phyloP scores from a whole-genome alignment of 2,113 vertebrate genomes.

The Jacana jacana region DNA sequence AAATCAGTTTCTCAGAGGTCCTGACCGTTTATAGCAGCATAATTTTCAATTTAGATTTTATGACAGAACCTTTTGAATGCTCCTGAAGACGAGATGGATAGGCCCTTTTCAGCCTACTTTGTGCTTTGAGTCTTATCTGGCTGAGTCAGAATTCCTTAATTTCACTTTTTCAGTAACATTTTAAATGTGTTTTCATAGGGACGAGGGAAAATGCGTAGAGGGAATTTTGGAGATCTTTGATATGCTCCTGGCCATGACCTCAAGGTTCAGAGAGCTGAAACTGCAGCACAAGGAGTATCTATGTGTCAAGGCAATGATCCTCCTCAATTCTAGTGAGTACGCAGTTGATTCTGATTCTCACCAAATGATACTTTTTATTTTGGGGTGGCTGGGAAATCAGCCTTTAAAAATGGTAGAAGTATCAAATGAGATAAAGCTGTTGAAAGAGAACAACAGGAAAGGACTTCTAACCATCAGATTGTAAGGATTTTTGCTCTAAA shows the following conservation, averaged over 20 bases:
- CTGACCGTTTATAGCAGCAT: neutral
- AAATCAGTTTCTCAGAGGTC: neutral
- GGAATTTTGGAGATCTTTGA: conserved; percentile 98
- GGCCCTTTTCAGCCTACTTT: neutral
- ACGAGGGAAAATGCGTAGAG: conserved; percentile 95
- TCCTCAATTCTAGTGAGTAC: conserved; percentile 97
- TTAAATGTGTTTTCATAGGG: conserved; percentile 78
- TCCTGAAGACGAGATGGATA: neutral
- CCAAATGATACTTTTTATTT: neutral
- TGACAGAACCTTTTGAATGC: neutral
- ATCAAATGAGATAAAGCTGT: neutral
- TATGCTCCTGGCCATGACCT: conserved; percentile 94
- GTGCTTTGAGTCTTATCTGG: neutral
- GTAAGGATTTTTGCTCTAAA: neutral
- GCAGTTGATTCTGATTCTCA: neutral
- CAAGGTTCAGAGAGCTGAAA: conserved; percentile 92
- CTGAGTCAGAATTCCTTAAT: neutral
- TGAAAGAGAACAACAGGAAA: neutral
- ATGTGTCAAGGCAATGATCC: conserved; percentile 97
- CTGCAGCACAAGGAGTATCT: conserved; percentile 95
- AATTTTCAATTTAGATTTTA: conserved; percentile 24
- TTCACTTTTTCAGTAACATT: neutral
- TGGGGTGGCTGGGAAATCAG: neutral
- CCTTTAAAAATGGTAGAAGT: neutral
- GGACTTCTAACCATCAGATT: neutral